Base-by-base conservation (phyloP, 1,140 invertebrate species). In the Drosophila navojoa region DNA sequence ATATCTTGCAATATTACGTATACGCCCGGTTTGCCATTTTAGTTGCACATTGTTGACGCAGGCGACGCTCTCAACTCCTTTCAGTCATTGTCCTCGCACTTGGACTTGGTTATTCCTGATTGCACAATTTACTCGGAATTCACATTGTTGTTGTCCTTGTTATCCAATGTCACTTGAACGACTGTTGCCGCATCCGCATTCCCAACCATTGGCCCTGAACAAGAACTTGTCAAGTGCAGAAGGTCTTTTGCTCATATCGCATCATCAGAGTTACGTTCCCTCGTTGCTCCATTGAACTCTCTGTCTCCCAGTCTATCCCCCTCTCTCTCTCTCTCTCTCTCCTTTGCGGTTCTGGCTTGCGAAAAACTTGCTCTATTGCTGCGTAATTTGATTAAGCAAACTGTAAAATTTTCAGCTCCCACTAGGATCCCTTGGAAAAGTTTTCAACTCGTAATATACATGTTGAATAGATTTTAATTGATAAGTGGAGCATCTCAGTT, bases 151-250 rank as follows among this genome's bases (percentile, higher is more conserved):
- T 54, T 44, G 50, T 38, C 35, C 57, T 44, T 79, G 58, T 59
- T 45, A 57, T 52, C 74, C 70, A 81, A 67, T 81, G 78, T 64
- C 79, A 76, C 40, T 58, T 72, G 29, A 64, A 42, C 11, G 27
- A 44, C n/a, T 52, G 52, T 15, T 54, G 59, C 32, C 60, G 49
- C 49, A 50, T 27, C 50, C 40, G 53, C 54, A 70, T 49, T 69
- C 69, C 35, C 35, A 38, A 59, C 72, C 64, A 71, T 54, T 87
- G 79, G 69, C 84, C 84, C 81, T 89, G 71, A 87, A 82, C 79
- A 71, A 60, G 71, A 79, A 80, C 77, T 77, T 87, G 84, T 80
- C 70, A 82, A 82, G 79, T 71, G 55, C 84, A 74, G 52, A 66
- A 79, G 70, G 29, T 70, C 54, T 52, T 15, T 53, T 11, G 29